These are phyloP conservation scores for Gambusia affinis DNA, from an alignment of 2,113 vertebrate species.

Conservation along the genomic window DNA sequence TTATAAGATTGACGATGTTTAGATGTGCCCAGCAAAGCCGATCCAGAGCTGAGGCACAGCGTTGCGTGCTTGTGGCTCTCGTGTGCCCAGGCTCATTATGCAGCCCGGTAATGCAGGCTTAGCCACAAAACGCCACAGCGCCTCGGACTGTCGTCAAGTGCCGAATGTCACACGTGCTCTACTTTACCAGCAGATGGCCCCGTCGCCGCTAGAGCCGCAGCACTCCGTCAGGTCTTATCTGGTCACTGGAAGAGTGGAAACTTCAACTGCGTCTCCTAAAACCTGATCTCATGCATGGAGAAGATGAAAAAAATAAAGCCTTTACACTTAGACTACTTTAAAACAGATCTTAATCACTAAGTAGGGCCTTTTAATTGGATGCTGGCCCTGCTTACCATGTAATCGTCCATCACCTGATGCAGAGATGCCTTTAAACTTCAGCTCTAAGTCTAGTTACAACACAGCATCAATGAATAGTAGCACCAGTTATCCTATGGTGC, in stretches of 20 bases:
- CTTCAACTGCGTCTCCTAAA: background rate
- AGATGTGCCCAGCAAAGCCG: conserved; percentile 8
- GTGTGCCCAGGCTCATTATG: conserved; percentile 26
- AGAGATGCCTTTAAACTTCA: too few species aligned
- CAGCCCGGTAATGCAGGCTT: conserved; percentile 47
- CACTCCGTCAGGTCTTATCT: background rate
- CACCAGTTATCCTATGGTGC: too few species aligned
- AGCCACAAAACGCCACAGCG: conserved; percentile 43
- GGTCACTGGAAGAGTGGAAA: background rate
- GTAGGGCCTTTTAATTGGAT: too few species aligned
- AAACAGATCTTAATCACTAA: too few species aligned
- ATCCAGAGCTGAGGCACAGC: background rate
- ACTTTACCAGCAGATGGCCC: conserved; percentile 40
- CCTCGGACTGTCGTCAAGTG: conserved; percentile 36
- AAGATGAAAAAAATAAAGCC: too few species aligned
- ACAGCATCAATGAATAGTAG: too few species aligned
- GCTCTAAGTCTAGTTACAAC: too few species aligned
- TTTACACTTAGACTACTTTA: too few species aligned
- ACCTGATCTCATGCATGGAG: too few species aligned
- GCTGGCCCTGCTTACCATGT: too few species aligned
- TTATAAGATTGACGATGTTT: background rate
- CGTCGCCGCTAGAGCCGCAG: background rate
- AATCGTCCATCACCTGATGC: too few species aligned
- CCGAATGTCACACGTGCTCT: conserved; percentile 54
- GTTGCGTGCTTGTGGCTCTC: conserved; percentile 40